phyloP scores from a whole-genome alignment of 2,888 invertebrate species.

The Schizotus pectinicornis region DNA sequence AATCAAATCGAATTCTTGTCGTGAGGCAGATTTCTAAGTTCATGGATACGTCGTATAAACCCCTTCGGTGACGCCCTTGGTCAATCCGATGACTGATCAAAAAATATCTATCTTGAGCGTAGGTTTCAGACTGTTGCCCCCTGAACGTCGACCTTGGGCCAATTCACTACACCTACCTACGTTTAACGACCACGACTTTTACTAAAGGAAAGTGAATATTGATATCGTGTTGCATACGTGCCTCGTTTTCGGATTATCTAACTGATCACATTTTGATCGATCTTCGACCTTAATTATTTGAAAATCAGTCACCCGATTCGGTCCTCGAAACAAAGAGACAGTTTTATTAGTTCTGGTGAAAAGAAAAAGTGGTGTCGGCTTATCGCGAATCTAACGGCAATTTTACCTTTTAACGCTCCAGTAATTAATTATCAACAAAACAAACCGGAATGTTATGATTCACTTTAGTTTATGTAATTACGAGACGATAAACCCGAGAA shows the following conservation, averaged over 20 bases:
- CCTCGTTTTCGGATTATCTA: conserved; percentile 12
- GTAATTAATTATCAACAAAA: neutral
- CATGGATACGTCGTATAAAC: conserved; percentile 1
- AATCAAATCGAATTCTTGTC: too few relatives aligned
- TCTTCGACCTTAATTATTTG: conserved; percentile 1
- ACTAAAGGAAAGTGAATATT: conserved; percentile 41
- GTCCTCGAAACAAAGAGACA: neutral
- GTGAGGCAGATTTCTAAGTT: neutral
- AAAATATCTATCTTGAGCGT: conserved; percentile 26
- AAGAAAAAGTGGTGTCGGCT: conserved; percentile 2
- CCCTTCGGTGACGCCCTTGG: conserved; percentile 1
- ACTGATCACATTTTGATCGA: neutral
- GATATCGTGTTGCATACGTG: conserved; percentile 20
- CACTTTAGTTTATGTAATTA: conserved; percentile 7
- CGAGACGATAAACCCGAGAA: conserved; percentile 7
- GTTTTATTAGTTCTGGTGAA: conserved; percentile 1
- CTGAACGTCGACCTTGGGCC: conserved; percentile 45
- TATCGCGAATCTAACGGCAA: conserved; percentile 9
- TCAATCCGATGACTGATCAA: conserved; percentile 25
- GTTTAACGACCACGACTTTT: conserved; percentile 39
- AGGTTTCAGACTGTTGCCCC: conserved; percentile 39
- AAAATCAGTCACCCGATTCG: neutral
- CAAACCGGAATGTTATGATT: conserved; percentile 5
- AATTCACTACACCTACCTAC: conserved; percentile 43
- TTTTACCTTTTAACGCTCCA: neutral